phyloP scores from a whole-genome alignment of 1,140 invertebrate genomes.

The Gerris buenoi region DNA sequence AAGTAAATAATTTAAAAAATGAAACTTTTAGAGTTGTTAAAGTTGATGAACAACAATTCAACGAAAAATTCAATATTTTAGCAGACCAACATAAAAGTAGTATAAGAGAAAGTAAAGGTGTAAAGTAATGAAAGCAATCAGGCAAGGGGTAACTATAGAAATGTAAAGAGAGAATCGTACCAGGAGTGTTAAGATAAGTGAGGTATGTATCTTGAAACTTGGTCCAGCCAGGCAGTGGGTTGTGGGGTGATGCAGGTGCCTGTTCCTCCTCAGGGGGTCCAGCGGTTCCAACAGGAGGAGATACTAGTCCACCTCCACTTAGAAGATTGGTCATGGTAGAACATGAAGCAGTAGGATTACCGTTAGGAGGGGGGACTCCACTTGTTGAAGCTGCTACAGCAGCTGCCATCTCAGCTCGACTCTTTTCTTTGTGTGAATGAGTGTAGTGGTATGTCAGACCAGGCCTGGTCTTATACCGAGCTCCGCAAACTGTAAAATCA shows the following conservation, averaged over 20 bases:
- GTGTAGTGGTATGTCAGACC: constrained; percentile 93
- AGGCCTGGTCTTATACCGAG: constrained; percentile 91
- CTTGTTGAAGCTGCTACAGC: constrained; percentile 10
- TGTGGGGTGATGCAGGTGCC: constrained; percentile 12
- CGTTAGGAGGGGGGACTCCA: constrained; percentile 24
- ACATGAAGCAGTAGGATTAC: constrained; percentile 12
- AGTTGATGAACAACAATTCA: no score
- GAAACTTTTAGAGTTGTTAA: no score
- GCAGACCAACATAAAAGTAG: constrained; percentile 14
- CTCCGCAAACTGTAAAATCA: constrained; percentile 73
- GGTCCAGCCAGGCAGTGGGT: constrained; percentile 21
- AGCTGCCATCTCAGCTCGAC: constrained; percentile 33
- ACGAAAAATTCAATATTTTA: no score
- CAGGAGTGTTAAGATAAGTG: constrained; percentile 46
- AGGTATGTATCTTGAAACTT: constrained; percentile 52
- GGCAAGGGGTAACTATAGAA: constrained; percentile 15
- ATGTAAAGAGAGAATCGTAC: constrained; percentile 24
- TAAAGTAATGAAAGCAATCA: constrained; percentile 15
- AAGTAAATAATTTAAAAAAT: no score
- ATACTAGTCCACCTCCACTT: constrained; percentile 15
- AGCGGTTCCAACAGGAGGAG: constrained; percentile 19
- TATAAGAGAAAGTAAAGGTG: constrained; percentile 13
- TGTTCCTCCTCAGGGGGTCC: constrained; percentile 17
- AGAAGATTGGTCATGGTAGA: constrained; percentile 9
- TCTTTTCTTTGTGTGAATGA: constrained; percentile 75